Evolutionary conservation across 2,113 vertebrate genomes (phyloP).

Genomic region (Corythoichthys haematopterus): DNA sequence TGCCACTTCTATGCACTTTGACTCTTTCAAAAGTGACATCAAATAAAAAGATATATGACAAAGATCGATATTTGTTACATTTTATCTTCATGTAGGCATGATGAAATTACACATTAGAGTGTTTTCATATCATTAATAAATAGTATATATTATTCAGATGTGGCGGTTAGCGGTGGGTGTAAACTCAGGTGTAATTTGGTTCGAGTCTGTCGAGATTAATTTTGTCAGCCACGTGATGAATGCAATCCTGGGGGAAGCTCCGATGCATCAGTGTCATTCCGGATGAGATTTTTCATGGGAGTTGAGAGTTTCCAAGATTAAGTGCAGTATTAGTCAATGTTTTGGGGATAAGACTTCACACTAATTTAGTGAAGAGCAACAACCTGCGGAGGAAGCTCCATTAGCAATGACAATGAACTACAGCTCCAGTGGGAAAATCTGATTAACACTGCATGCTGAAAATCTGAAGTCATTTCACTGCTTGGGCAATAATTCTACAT

Average conservation of each 20-base stretch:
- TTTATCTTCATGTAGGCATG: constrained; percentile 15
- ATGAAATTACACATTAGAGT: background rate
- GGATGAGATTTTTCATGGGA: constrained; percentile 73
- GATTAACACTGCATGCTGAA: constrained; percentile 61
- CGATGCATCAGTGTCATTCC: constrained; percentile 77
- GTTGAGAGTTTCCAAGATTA: constrained; percentile 74
- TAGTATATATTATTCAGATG: constrained; percentile 58
- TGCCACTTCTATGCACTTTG: background rate
- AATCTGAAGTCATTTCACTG: constrained; percentile 61
- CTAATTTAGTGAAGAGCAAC: constrained; percentile 78
- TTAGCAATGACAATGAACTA: constrained; percentile 76
- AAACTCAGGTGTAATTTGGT: constrained; percentile 76
- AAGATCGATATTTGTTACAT: background rate
- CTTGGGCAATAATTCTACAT: constrained; percentile 63
- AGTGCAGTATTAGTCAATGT: constrained; percentile 78
- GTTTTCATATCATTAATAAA: constrained; percentile 60
- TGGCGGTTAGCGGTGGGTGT: constrained; percentile 64
- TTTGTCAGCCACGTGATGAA: constrained; percentile 74
- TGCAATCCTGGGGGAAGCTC: constrained; percentile 58
- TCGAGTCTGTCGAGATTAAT: constrained; percentile 77
- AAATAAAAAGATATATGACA: background rate
- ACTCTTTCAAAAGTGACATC: background rate
- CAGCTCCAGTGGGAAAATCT: constrained; percentile 68
- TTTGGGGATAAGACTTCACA: constrained; percentile 73
- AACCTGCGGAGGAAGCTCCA: constrained; percentile 71